Conservation (phyloP, 2,888 invertebrate genomes). For the Megaustenia siamemsis region DNA sequence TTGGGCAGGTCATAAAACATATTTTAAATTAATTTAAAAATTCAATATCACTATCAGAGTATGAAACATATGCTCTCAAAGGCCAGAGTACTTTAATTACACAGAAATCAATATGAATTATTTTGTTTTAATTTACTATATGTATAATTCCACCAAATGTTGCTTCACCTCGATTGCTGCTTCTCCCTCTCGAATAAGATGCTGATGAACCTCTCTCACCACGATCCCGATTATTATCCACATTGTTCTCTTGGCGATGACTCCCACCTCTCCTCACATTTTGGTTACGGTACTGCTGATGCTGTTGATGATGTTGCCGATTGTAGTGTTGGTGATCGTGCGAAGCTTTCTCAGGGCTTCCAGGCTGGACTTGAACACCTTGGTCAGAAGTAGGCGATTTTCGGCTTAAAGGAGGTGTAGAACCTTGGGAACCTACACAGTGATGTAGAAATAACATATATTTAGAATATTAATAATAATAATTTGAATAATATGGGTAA, state of each 20-base stretch:
- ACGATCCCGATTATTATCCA: constrained; percentile 52
- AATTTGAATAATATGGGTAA: too few species aligned
- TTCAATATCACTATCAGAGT: too few species aligned
- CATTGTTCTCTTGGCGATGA: constrained; percentile 4
- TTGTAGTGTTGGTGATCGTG: constrained; percentile 56
- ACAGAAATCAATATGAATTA: too few species aligned
- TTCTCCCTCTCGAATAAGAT: constrained; percentile 66
- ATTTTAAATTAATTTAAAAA: too few species aligned
- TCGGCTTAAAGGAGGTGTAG: constrained; percentile 78
- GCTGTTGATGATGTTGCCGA: constrained; percentile 58
- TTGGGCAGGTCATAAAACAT: too few species aligned
- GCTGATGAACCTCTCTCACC: constrained; percentile 56
- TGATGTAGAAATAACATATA: too few species aligned
- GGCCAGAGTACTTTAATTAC: too few species aligned
- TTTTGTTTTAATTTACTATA: too few species aligned
- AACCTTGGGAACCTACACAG: constrained; percentile 46
- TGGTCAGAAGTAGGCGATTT: constrained; percentile 86
- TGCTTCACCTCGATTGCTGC: constrained; percentile 60
- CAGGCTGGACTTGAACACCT: constrained; percentile 85
- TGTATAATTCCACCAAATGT: too few species aligned
- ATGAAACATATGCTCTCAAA: too few species aligned
- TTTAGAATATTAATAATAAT: too few species aligned
- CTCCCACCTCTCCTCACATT: constrained; percentile 52
- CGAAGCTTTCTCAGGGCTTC: constrained; percentile 53
- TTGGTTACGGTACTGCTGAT: constrained; percentile 51